Evolutionary conservation across 2,113 vertebrate genomes (phyloP).

Genomic region (Dolichotis patagonum): DNA sequence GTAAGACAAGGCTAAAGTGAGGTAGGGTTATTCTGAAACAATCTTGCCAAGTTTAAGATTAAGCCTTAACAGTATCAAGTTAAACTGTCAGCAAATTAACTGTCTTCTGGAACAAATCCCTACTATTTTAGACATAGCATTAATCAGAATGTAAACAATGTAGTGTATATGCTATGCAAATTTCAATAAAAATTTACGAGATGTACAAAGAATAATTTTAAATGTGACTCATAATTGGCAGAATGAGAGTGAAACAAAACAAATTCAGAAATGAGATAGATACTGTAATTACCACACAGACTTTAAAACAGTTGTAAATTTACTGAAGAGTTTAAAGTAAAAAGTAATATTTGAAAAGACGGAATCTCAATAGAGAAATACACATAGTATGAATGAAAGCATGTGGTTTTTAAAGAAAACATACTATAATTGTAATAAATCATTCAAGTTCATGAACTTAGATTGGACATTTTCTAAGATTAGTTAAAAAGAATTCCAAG

Average conservation of each 20-base stretch:
- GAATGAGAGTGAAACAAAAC: slow-evolving; percentile 6
- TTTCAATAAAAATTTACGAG: neutral
- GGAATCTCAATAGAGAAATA: neutral
- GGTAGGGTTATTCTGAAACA: neutral
- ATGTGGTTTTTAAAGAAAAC: neutral
- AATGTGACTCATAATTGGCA: neutral
- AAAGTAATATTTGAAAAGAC: slow-evolving; percentile 2
- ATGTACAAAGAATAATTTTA: slow-evolving; percentile 14
- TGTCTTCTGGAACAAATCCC: slow-evolving; percentile 29
- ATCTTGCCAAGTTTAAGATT: slow-evolving; percentile 32
- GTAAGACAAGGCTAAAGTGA: neutral
- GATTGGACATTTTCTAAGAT: neutral
- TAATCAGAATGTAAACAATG: slow-evolving; percentile 3
- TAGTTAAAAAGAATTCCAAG: neutral
- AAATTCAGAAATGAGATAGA: neutral
- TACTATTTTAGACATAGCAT: neutral
- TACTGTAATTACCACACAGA: neutral
- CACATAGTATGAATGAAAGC: neutral
- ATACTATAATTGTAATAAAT: neutral
- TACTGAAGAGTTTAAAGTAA: neutral
- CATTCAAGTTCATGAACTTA: neutral
- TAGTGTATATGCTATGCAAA: neutral
- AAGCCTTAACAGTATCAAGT: neutral
- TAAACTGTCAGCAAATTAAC: neutral
- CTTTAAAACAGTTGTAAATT: slow-evolving; percentile 33